Percentiles rank a stretch among this genome's conserved stretches.
Conservation (phyloP, 2,888 invertebrate genomes). For the Leptura quadrifasciata region DNA sequence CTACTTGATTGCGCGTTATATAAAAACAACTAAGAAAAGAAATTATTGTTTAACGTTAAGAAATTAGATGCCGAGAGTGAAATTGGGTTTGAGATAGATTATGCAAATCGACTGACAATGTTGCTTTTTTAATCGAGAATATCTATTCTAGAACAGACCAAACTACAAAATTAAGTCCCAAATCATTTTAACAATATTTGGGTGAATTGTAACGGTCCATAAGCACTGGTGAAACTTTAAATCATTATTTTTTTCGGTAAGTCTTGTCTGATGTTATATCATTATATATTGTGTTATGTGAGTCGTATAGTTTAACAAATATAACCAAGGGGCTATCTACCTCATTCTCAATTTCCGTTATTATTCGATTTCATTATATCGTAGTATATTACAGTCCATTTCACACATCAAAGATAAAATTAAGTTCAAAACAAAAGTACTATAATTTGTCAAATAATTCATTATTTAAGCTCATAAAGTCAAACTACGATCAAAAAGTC, state of each 20-base stretch:
- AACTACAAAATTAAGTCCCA: not conserved
- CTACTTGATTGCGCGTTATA: not conserved
- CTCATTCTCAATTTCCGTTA: no score
- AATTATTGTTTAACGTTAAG: not conserved
- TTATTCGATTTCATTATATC: no score
- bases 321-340: no score
- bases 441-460: no score
- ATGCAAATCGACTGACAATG: not conserved
- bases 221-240: not conserved
- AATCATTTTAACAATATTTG: not conserved
- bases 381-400: no score
- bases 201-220: not conserved
- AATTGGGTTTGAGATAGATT: slow-evolving; percentile 3
- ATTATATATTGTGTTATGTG: not conserved
- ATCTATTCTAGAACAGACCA: not conserved
- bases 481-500: no score
- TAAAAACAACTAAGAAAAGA: not conserved
- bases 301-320: not conserved
- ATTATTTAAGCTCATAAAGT: no score
- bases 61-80: not conserved
- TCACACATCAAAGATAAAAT: no score
- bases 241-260: not conserved
- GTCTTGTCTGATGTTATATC: no score
- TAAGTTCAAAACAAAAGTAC: no score
- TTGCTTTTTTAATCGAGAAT: not conserved